These are phyloP conservation scores for Onchidella celtica DNA, from an alignment of 2,888 invertebrate species.

Conservation along the genomic window DNA sequence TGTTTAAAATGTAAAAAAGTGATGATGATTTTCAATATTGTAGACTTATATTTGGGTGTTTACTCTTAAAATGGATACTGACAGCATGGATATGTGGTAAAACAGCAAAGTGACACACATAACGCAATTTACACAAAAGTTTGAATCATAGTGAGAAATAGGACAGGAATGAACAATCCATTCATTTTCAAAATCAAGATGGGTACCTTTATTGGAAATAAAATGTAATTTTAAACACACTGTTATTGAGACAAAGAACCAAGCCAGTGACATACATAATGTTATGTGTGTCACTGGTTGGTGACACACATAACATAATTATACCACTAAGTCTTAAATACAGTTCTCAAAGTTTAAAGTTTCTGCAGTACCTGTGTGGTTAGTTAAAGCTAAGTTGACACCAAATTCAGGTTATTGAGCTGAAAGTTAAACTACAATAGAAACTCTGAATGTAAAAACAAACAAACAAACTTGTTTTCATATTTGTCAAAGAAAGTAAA, in stretches of 20 bases:
- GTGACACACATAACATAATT: not conserved
- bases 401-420: too few species aligned
- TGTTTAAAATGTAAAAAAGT: not conserved
- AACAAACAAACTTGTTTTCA: too few species aligned
- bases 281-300: not conserved
- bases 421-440: not conserved
- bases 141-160: not conserved
- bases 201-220: not conserved
- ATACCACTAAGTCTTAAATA: not conserved
- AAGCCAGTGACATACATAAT: not conserved
- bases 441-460: too few species aligned
- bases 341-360: not conserved
- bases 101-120: not conserved
- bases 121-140: not conserved
- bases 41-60: not conserved
- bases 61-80: not conserved
- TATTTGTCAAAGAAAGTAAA: too few species aligned
- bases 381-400: too few species aligned
- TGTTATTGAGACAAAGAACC: not conserved
- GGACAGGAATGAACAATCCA: not conserved
- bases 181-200: not conserved
- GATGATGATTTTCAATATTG: not conserved
- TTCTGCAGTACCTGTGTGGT: not conserved
- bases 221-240: not conserved
- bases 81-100: not conserved